A percentile compares a stretch with the other conserved stretches of the same genome.
These are phyloP conservation scores for Anabas testudineus DNA, from an alignment of 2,797 vertebrate species.

Conservation along the genomic window DNA sequence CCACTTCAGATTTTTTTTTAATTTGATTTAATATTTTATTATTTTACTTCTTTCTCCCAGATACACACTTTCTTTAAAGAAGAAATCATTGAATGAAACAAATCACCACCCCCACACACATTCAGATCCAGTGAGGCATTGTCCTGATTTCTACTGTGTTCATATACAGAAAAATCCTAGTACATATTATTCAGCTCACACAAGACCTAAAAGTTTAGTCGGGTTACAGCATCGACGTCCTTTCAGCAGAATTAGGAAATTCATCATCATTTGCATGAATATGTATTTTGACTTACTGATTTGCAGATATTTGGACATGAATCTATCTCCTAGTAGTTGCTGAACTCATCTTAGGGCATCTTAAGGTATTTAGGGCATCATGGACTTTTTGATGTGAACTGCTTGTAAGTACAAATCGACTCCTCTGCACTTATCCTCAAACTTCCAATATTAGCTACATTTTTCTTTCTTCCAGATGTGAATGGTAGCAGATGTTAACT, in stretches of 20 bases:
- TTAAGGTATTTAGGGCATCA: slow-evolving; percentile 45
- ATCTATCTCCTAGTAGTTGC: slow-evolving; percentile 27
- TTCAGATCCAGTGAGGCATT: not conserved
- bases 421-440: slow-evolving; percentile 9
- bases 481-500: slow-evolving; percentile 42
- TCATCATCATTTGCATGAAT: slow-evolving; percentile 61
- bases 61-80: not conserved
- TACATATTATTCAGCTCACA: slow-evolving; percentile 26
- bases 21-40: no score
- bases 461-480: slow-evolving; percentile 29
- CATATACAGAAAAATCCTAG: slow-evolving; percentile 15
- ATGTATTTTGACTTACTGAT: slow-evolving; percentile 67
- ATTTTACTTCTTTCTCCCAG: not conserved
- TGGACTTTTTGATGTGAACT: slow-evolving; percentile 29
- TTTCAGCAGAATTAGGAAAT: slow-evolving; percentile 82
- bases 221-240: slow-evolving; percentile 53
- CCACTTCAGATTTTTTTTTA: slow-evolving; percentile 1
- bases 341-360: slow-evolving; percentile 56
- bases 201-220: slow-evolving; percentile 11
- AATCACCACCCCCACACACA: not conserved
- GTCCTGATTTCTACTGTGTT: not conserved
- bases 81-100: slow-evolving; percentile 1
- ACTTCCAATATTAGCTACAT: not conserved
- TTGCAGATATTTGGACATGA: slow-evolving; percentile 58
- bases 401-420: slow-evolving; percentile 7